Base-by-base conservation (phyloP, 2,113 vertebrate genomes). In the Sorex araneus region DNA sequence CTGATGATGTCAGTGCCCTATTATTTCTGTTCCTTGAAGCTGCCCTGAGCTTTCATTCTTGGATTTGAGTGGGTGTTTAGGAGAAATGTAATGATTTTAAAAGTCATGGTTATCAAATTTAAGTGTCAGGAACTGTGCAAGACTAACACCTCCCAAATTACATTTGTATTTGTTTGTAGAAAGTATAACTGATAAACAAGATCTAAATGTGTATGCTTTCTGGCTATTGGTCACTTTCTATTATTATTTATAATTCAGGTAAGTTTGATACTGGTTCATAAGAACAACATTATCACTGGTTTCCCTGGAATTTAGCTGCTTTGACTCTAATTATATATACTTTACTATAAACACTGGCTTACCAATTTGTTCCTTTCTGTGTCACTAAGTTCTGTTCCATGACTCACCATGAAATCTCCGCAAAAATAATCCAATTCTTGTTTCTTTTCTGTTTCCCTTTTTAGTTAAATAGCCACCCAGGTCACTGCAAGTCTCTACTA, bases 401-500 rank as follows among this genome's bases (percentile, higher is more conserved):
- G 90, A 96, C 70, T 94, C 76, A 75, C 82, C 63, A 69, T 88
- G 88, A 94, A 89, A 88, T 93, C 43, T 47, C 74, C 66, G 69
- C 27, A 43, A 95, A 40, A 83, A 91, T 84, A 60, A 57, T 87
- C 64, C 66, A 87, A 71, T 78, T 57, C 77, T 73, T 43, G 40
- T 75, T 89, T 36, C 40, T 64, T 73, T 89, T 69, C 32, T 95
- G 47, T 91, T 93, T 94, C 75, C 30, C 47, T 76, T 92, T 93
- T 87, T 81, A 94, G 92, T 67, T 90, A 94, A 94, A 84, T 92
- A 94, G 84, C 54, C 60, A 86, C 78, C 19, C 73, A 84, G 78
- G 79, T 94, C 90, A 90, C 36, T 77, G 27, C 63, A 82, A 93
- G 10, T 43, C 32, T 90, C 63, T 67, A 15, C 82, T 94, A 83